A percentile compares a stretch with the other conserved stretches of the same genome.
phyloP scores from a whole-genome alignment of 2,797 vertebrate species.

The Sebastes vulpes region DNA sequence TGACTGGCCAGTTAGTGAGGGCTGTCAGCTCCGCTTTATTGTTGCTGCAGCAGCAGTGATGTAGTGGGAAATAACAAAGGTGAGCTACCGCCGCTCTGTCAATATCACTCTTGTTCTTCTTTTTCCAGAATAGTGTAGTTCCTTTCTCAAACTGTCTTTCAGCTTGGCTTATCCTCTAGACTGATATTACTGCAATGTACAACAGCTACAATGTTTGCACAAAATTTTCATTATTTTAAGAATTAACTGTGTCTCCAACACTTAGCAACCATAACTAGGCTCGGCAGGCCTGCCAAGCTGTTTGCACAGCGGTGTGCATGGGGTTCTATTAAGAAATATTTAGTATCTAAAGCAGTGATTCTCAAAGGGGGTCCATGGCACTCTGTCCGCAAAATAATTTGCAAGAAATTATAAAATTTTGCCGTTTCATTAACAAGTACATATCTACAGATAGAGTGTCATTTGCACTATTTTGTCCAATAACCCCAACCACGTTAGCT shows the following conservation, averaged over 20 bases:
- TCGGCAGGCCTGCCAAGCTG: background rate
- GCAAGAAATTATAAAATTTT: background rate
- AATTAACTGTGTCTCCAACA: background rate
- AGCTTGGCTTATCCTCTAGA: background rate
- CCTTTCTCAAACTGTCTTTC: background rate
- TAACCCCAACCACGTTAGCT: too few relatives aligned
- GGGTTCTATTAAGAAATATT: background rate
- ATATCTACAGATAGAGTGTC: too few relatives aligned
- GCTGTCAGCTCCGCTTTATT: slow-evolving; percentile 46
- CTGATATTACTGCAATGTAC: background rate
- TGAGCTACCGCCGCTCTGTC: background rate
- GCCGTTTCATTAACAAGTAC: background rate
- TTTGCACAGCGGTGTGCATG: background rate
- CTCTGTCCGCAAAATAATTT: background rate
- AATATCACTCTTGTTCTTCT: background rate
- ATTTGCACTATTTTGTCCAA: too few relatives aligned
- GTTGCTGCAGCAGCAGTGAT: slow-evolving; percentile 20
- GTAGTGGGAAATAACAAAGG: slow-evolving; percentile 15
- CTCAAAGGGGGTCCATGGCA: background rate
- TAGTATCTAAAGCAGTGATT: background rate
- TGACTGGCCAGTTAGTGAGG: slow-evolving; percentile 45
- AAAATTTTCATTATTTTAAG: background rate
- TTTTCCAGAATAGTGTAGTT: background rate
- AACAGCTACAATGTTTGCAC: background rate
- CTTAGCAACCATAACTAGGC: background rate